Evolutionary conservation across 2,888 invertebrate species (phyloP), one percentile per base, ranked within the genome.

Genomic region (Orthosia cruda): DNA sequence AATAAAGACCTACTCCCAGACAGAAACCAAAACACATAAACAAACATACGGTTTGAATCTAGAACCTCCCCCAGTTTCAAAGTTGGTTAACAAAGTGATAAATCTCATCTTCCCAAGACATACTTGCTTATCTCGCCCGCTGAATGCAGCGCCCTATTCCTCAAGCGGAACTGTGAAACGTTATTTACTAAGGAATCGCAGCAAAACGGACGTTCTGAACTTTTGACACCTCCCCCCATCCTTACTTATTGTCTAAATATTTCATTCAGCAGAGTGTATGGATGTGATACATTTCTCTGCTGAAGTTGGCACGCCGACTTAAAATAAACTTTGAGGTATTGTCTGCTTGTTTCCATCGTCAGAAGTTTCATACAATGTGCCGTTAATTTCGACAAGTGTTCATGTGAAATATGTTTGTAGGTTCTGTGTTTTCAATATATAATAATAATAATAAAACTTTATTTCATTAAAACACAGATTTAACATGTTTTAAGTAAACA

Each of bases 211-310:
- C 78, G 80, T 75, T 64, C 73, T 81, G 73, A 88, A 87, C 83
- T 87, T 86, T 70, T 84, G 88, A 85, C 80, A 79, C 81, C 71
- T 75, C 75, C 58, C 58, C 86, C 83, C 74, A 84, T 87, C 83
- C 84, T 87, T 76, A 77, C 81, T 87, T 83, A 83, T 85, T 84
- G 84, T 86, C 83, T 85, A 89, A 89, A 89, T 89, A 90, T 89
- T 89, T 88, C 89, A 89, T 89, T 84, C 80, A 63, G 74, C 72
- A 59, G 75, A 87, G 87, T 88, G 84, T 89, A 81, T 78, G 83
- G 75, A 78, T 74, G 78, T 81, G 87, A 90, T 88, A 88, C 84
- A 89, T 90, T 86, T 85, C 80, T 65, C 71, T 57, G 63, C 63
- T 74, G 70, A 69, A 87, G 80, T 88, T 90, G 90, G 86, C 87